Evolutionary conservation across 2,888 invertebrate species (phyloP), one percentile per base, ranked within the genome.

Genomic region (Acanthoscelides obtectus): DNA sequence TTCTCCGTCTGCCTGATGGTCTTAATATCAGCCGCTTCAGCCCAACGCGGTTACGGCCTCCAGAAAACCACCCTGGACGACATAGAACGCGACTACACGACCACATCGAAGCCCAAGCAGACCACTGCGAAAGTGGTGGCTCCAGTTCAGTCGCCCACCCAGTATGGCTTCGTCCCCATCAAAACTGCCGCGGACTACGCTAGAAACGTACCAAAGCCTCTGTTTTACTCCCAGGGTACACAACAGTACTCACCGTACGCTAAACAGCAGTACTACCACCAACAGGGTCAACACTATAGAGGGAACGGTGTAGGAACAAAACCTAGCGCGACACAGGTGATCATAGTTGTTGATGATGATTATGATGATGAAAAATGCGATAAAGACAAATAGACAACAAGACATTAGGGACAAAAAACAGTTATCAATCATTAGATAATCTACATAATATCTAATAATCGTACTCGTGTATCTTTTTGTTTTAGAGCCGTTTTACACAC

Each of bases 1-100:
- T 45, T 45, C 12, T 45, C 45, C 17, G 1, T 45, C 1, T 45
- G 45, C 45, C 45, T 45, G 17, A 12, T 45, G 45, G 45, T 45
- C 45, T 12, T 45, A 12, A 12, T 45, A 45, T 45, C 45, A 45
- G 17, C 66, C 20, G 66, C 66, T 21, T 2, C 66, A 5, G 22
- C 21, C 6, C 66, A 66, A 66, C 8, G 20, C 8, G 66, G 22
- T 12, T 5, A 66, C 8, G 66, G 22, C 20, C 12, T 8, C 20
- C 88, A 90, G 81, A 92, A 91, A 84, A 88, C 92, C 72, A 89
- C 91, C 77, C 85, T 93, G 68, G 92, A 93, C 82, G 93, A 93
- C 83, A 92, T 93, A 75, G 93, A 94, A 81, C 88, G 89, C 63
- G 93, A 93, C 79, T 92, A 91, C 79, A 83, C 91, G 70, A 88